These are phyloP conservation scores for Cyclura pinguis DNA, from an alignment of 2,797 vertebrate genomes.

Conservation along the genomic window DNA sequence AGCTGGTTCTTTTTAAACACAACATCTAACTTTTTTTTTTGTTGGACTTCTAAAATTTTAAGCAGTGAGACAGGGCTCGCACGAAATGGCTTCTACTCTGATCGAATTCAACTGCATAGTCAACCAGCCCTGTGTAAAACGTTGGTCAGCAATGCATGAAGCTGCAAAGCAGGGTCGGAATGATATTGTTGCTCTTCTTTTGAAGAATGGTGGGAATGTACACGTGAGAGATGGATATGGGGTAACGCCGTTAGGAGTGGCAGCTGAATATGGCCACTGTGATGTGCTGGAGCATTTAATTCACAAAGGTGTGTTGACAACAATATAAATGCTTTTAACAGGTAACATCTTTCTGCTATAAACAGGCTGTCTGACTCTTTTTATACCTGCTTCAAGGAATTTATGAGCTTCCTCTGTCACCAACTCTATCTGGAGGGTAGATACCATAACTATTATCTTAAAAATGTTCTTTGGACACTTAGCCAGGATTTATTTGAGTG, in stretches of 20 bases:
- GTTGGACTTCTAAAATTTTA: constrained; percentile 51
- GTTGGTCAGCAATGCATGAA: constrained; percentile 90
- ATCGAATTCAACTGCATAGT: constrained; percentile 83
- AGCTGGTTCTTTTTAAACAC: background rate
- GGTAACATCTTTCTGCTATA: background rate
- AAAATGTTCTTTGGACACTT: too few relatives aligned
- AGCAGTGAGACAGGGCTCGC: constrained; percentile 84
- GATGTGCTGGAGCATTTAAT: constrained; percentile 88
- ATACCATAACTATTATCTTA: too few relatives aligned
- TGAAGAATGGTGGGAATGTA: constrained; percentile 83
- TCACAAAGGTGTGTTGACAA: constrained; percentile 82
- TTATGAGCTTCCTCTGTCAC: background rate
- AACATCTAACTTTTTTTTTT: constrained; percentile 16
- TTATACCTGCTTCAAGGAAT: background rate
- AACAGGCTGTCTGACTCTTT: background rate
- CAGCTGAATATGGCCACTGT: constrained; percentile 84
- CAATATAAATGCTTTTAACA: background rate
- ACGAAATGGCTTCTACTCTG: constrained; percentile 82
- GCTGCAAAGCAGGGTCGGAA: constrained; percentile 85
- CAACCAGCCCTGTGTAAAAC: constrained; percentile 84
- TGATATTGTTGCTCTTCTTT: constrained; percentile 84
- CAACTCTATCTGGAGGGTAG: background rate
- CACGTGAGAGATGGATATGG: constrained; percentile 84
- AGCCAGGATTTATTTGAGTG: background rate
- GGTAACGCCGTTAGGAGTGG: constrained; percentile 85